A percentile compares a stretch with the other conserved stretches of the same genome.
Evolutionary conservation across 2,113 vertebrate species (phyloP).

Genomic region (Steatornis caripensis): DNA sequence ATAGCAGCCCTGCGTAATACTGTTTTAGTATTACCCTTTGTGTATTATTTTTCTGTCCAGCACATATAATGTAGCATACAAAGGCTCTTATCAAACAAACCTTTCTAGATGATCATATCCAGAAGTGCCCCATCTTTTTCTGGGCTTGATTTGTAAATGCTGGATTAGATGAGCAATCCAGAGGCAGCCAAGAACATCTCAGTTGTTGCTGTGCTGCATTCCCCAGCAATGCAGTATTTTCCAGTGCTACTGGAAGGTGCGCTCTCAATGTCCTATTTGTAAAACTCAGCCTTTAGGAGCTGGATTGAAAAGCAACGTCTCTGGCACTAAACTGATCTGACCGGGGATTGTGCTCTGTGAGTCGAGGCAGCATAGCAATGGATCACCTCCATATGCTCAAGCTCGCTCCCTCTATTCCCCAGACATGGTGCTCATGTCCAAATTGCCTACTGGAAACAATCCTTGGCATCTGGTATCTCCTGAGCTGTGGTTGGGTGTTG

Average conservation of each 20-base stretch:
- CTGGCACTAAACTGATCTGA: neutral
- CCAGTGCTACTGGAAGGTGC: neutral
- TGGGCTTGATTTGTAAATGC: neutral
- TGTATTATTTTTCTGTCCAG: neutral
- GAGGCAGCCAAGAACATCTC: neutral
- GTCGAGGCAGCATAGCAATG: neutral
- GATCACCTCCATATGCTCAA: slow-evolving; percentile 4
- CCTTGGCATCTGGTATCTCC: neutral
- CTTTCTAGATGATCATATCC: neutral
- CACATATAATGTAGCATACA: neutral
- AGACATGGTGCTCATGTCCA: neutral
- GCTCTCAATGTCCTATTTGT: neutral
- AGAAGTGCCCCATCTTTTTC: neutral
- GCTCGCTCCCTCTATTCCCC: neutral
- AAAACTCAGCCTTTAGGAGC: neutral
- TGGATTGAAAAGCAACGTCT: neutral
- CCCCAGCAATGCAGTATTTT: neutral
- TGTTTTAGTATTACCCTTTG: neutral
- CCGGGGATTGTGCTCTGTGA: neutral
- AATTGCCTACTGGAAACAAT: neutral
- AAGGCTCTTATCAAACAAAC: neutral
- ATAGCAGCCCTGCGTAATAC: neutral
- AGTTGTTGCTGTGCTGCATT: neutral
- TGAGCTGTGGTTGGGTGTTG: neutral
- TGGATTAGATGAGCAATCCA: neutral